A percentile compares a stretch with the other conserved stretches of the same genome.
These are phyloP conservation scores for Melinaea marsaeus DNA, from an alignment of 2,888 invertebrate genomes.

Conservation along the genomic window DNA sequence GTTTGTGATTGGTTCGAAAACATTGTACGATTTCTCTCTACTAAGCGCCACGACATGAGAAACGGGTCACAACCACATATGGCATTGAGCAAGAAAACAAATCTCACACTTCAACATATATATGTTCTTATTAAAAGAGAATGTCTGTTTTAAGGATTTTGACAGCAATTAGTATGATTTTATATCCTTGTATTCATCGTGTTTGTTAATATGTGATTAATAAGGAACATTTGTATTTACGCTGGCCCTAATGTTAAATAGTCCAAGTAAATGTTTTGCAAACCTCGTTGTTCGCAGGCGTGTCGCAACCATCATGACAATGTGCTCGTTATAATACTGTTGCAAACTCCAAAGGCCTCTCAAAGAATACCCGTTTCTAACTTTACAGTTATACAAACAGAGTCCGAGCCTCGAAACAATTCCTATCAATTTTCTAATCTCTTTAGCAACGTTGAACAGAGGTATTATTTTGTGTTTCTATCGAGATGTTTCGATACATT, in stretches of 20 bases:
- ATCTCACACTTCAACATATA: conserved; percentile 30
- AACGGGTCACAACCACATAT: conserved; percentile 49
- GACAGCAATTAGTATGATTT: no score
- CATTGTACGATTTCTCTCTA: conserved; percentile 15
- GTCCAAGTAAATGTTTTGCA: conserved; percentile 50
- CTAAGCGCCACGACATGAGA: conserved; percentile 35
- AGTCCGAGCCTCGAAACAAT: conserved; percentile 35
- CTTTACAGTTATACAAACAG: conserved; percentile 41
- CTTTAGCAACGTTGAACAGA: conserved; percentile 15
- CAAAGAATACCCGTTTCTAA: conserved; percentile 55
- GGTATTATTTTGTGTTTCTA: neutral
- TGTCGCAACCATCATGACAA: conserved; percentile 51
- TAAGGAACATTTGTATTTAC: neutral
- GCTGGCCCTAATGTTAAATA: conserved; percentile 25
- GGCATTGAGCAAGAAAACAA: conserved; percentile 57
- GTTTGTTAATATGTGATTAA: no score
- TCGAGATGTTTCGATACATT: neutral
- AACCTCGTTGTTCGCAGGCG: conserved; percentile 52
- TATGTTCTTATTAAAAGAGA: neutral
- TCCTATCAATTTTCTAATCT: conserved; percentile 28
- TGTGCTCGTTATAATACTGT: conserved; percentile 55
- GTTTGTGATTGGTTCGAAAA: neutral
- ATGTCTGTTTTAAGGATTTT: no score
- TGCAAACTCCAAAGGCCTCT: conserved; percentile 42
- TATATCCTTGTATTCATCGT: no score